A percentile compares a stretch with the other conserved stretches of the same genome.
phyloP scores from a whole-genome alignment of 2,888 invertebrate species.

The Hemicrepidius hirtus region DNA sequence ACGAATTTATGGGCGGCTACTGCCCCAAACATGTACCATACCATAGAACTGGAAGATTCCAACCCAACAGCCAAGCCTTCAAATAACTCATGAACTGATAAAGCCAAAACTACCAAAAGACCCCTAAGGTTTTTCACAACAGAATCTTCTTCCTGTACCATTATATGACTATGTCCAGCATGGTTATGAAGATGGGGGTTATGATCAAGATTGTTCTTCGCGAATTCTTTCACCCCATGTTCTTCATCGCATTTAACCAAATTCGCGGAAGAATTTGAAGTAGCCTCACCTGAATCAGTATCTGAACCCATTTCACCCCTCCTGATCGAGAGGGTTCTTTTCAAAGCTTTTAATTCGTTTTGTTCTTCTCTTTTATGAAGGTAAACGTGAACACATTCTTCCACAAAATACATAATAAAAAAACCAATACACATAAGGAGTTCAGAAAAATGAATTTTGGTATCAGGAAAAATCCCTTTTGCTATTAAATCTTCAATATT shows the following conservation, averaged over 20 bases:
- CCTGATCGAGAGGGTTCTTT: slow-evolving; percentile 66
- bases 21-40: slow-evolving; percentile 89
- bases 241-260: slow-evolving; percentile 57
- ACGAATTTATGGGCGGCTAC: slow-evolving; percentile 91
- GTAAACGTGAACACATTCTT: slow-evolving; percentile 84
- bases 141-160: slow-evolving; percentile 62
- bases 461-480: slow-evolving; percentile 71
- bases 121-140: slow-evolving; percentile 76
- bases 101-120: slow-evolving; percentile 86
- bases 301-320: slow-evolving; percentile 59
- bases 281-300: slow-evolving; percentile 41
- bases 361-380: slow-evolving; percentile 72
- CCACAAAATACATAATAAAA: slow-evolving; percentile 86
- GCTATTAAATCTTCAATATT: slow-evolving; percentile 78
- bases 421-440: slow-evolving; percentile 85
- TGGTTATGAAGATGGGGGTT: slow-evolving; percentile 56
- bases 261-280: slow-evolving; percentile 55
- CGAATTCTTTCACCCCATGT: slow-evolving; percentile 25
- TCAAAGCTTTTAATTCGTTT: slow-evolving; percentile 59
- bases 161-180: slow-evolving; percentile 64
- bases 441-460: slow-evolving; percentile 80
- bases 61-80: slow-evolving; percentile 90
- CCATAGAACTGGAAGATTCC: slow-evolving; percentile 77
- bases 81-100: slow-evolving; percentile 90
- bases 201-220: slow-evolving; percentile 29